Conservation (phyloP, 2,113 vertebrate species). For the Limanda limanda region DNA sequence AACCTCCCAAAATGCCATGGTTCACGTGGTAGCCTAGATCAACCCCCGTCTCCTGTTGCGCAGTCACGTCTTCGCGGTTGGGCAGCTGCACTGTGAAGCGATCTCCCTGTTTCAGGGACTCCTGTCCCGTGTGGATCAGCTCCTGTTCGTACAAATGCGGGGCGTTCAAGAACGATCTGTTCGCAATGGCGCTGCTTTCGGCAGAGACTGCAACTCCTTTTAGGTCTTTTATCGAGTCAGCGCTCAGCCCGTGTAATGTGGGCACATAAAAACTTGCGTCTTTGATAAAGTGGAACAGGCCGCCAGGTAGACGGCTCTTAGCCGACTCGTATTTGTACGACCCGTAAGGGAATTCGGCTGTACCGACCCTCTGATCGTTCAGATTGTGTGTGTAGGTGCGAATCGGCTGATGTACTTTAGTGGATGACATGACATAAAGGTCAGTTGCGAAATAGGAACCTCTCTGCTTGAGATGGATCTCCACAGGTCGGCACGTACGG, state of each 20-base stretch:
- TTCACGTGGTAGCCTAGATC: not conserved
- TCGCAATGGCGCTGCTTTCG: not conserved
- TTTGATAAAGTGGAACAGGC: too few species aligned
- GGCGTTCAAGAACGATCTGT: conserved; percentile 15
- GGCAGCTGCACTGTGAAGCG: conserved; percentile 25
- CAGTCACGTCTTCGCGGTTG: not conserved
- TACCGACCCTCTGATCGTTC: too few species aligned
- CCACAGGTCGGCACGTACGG: not conserved
- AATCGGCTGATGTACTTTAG: too few species aligned
- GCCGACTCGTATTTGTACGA: too few species aligned
- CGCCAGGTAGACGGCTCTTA: too few species aligned
- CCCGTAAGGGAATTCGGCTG: too few species aligned
- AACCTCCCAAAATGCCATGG: conserved; percentile 15
- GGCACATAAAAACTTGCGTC: not conserved
- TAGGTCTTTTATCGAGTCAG: not conserved
- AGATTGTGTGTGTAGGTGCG: too few species aligned
- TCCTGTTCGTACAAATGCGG: conserved; percentile 14
- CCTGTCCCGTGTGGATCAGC: conserved; percentile 24
- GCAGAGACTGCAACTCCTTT: not conserved
- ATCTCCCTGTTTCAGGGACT: not conserved
- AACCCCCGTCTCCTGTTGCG: not conserved
- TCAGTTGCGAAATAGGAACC: not conserved
- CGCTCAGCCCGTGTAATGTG: not conserved
- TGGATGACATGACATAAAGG: too few species aligned
- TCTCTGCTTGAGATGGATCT: not conserved